Conservation (phyloP, 2,797 vertebrate genomes). For the Synanceia verrucosa region DNA sequence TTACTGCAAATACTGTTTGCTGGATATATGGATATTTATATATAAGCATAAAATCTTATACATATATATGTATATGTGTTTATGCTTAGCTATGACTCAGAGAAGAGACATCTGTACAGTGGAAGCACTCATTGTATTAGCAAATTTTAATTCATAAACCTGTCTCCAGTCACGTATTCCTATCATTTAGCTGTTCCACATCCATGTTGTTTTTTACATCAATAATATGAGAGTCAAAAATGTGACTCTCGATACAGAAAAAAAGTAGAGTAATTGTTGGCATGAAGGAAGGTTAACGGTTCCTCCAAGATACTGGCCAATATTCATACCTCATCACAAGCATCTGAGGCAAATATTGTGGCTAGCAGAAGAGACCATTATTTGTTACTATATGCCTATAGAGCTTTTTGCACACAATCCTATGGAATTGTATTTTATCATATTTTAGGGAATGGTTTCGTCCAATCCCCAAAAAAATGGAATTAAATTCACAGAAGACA, state of each 20-base stretch:
- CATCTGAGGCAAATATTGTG: conserved; percentile 54
- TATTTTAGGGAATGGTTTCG: conserved; percentile 50
- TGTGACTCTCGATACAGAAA: conserved; percentile 27
- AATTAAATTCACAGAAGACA: conserved; percentile 27
- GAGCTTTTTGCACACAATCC: conserved; percentile 82
- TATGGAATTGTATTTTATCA: conserved; percentile 79
- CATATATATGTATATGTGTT: conserved; percentile 43
- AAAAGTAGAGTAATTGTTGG: conserved; percentile 22
- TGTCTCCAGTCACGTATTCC: conserved; percentile 43
- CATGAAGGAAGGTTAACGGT: conserved; percentile 43
- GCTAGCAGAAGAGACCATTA: conserved; percentile 61
- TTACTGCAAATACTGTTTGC: conserved; percentile 43
- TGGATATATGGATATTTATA: conserved; percentile 39
- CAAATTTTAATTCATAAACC: conserved; percentile 20
- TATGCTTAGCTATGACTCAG: conserved; percentile 37
- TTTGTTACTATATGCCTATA: conserved; percentile 64
- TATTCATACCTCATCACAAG: conserved; percentile 73
- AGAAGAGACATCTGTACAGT: conserved; percentile 44
- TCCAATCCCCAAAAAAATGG: conserved; percentile 30
- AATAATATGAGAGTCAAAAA: conserved; percentile 24
- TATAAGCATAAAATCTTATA: conserved; percentile 39
- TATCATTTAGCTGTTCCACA: conserved; percentile 33
- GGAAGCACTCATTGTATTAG: conserved; percentile 51
- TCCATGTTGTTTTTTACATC: conserved; percentile 17
- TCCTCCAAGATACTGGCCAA: conserved; percentile 54